Conservation (phyloP, 2,888 invertebrate genomes). For the Nephrotoma flavescens region DNA sequence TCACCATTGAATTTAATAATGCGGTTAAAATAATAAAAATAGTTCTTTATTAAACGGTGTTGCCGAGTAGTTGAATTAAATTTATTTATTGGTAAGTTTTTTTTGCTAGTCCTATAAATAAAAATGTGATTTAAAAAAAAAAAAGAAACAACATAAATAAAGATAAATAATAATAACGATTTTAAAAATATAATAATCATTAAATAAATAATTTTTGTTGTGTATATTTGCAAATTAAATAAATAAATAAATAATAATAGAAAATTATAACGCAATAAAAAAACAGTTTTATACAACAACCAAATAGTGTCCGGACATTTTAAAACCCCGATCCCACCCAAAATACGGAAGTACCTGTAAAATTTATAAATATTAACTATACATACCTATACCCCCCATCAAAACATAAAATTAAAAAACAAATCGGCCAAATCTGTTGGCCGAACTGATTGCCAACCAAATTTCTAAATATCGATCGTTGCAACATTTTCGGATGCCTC, state of each 20-base stretch:
- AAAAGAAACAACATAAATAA: neutral
- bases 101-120: neutral
- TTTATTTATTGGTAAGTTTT: neutral
- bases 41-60: neutral
- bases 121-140: neutral
- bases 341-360: neutral
- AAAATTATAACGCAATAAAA: neutral
- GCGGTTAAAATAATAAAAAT: neutral
- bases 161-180: neutral
- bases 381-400: neutral
- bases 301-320: neutral
- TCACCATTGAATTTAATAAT: neutral
- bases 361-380: neutral
- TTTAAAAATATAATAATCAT: neutral
- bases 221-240: neutral
- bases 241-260: neutral
- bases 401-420: no score
- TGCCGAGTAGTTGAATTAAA: neutral
- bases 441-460: no score
- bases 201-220: neutral
- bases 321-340: neutral
- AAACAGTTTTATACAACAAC: neutral
- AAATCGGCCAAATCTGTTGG: no score
- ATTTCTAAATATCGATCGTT: no score
- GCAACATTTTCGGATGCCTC: no score